Evolutionary conservation across 2,797 vertebrate species (phyloP).

Genomic region (Karalla daura): DNA sequence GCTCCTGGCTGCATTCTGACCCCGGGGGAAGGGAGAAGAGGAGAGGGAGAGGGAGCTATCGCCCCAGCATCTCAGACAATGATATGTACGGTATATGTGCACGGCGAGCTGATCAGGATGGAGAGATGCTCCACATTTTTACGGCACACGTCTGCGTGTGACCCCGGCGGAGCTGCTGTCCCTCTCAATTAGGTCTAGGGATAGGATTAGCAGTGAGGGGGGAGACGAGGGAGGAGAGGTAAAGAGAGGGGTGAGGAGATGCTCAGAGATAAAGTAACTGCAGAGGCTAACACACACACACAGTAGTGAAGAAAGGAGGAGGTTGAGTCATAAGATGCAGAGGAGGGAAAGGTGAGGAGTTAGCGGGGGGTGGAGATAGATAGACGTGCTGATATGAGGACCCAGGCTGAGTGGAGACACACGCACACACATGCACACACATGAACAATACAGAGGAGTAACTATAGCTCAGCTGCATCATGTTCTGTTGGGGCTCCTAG

Average conservation of each 20-base stretch:
- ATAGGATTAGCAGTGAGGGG: conserved; percentile 56
- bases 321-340: conserved; percentile 58
- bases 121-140: conserved; percentile 45
- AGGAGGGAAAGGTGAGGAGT: conserved; percentile 58
- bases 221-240: conserved; percentile 10
- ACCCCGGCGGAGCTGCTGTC: conserved; percentile 58
- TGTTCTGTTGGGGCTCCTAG: conserved; percentile 19
- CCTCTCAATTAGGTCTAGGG: conserved; percentile 59
- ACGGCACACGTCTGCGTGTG: neutral
- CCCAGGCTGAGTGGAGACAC: conserved; percentile 24
- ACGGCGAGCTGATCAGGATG: conserved; percentile 41
- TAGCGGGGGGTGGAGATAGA: conserved; percentile 49
- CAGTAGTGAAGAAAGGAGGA: conserved; percentile 59
- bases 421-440: neutral
- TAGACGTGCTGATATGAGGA: conserved; percentile 54
- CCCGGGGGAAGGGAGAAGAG: conserved; percentile 48
- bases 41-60: conserved; percentile 30
- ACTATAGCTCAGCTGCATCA: conserved; percentile 37
- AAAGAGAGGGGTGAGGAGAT: conserved; percentile 9
- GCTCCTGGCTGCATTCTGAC: conserved; percentile 64
- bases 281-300: conserved; percentile 52
- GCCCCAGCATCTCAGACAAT: conserved; percentile 32
- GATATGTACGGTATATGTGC: neutral
- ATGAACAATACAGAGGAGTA: conserved; percentile 33
- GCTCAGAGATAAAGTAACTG: conserved; percentile 54